Evolutionary conservation across 2,797 vertebrate genomes (phyloP).

Genomic region (Gymnopithys bicolor): DNA sequence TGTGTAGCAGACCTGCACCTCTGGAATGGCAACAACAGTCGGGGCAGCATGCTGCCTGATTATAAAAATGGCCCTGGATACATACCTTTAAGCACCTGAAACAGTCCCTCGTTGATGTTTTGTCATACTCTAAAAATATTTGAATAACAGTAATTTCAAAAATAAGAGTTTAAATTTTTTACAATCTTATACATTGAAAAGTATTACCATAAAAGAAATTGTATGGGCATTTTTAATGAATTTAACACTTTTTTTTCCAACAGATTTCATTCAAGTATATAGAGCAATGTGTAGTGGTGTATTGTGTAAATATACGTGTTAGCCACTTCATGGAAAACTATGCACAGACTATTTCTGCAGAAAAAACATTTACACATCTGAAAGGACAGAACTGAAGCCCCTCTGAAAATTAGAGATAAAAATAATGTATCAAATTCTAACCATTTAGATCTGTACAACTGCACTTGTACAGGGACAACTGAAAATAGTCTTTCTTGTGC

Average conservation of each 20-base stretch:
- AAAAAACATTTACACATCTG: not conserved
- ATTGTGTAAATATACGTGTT: not conserved
- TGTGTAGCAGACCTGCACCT: not conserved
- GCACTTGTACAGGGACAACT: not conserved
- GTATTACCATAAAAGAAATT: not conserved
- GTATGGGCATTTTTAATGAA: not conserved
- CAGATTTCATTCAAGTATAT: not conserved
- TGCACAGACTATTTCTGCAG: not conserved
- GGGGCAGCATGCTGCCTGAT: not conserved
- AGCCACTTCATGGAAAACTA: not conserved
- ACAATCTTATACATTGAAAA: not conserved
- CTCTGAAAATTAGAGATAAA: not conserved
- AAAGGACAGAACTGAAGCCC: not conserved
- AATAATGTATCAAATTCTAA: not conserved
- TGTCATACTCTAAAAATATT: not conserved
- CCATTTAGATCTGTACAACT: not conserved
- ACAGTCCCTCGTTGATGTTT: not conserved
- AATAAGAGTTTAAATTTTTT: not conserved
- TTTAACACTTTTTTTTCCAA: not conserved
- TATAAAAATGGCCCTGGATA: not conserved
- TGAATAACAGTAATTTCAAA: not conserved
- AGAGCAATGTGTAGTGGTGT: not conserved
- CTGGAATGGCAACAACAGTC: not conserved
- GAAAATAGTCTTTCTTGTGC: not conserved
- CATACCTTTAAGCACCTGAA: not conserved